Evolutionary conservation across 2,888 invertebrate species (phyloP), one percentile per base, ranked within the genome.

Genomic region (Esperia sulphurella): DNA sequence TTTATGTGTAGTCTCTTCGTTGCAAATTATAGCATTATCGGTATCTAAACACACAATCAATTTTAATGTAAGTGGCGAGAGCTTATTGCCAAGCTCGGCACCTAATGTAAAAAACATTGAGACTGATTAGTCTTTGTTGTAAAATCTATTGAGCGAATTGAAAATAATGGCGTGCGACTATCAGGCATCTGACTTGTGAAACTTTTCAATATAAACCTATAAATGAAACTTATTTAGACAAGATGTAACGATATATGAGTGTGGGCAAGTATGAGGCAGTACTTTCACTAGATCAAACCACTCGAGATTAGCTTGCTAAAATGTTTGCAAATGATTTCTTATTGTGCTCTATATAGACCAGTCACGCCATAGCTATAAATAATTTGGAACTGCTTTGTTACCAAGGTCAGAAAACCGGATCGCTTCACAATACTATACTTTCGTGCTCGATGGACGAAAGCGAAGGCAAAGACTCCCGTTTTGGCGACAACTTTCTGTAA

Each of bases 401-500:
- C 75, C 86, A 88, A 87, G 87, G 88, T 86, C 87, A 71, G 67
- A 63, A 63, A 83, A 79, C 79, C 77, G 75, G 76, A 68, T 63
- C 63, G 65, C 58, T 68, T 69, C 68, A 83, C 79, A 83, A 79
- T 82, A 77, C 69, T 59, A 61, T 74, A 82, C 85, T 83, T 83
- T 83, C 82, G 73, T 74, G 64, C 70, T 82, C 83, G 71, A 73
- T 74, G 69, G 67, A 79, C 71, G 86, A 87, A 88, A 89, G 83
- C 83, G 88, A 88, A 80, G 69, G 73, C 69, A 68, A 58, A 56
- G 69, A 59, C 76, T 78, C 79, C 82, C 70, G 77, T 72, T 82
- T 84, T 71, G 79, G 79, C 66, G 79, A 79, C 83, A 83, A 80
- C 84, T 86, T 87, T 85, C 85, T 76, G 80, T 76, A 70, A 75